phyloP scores from a whole-genome alignment of 2,797 vertebrate genomes.

The Diplodus puntazzo region DNA sequence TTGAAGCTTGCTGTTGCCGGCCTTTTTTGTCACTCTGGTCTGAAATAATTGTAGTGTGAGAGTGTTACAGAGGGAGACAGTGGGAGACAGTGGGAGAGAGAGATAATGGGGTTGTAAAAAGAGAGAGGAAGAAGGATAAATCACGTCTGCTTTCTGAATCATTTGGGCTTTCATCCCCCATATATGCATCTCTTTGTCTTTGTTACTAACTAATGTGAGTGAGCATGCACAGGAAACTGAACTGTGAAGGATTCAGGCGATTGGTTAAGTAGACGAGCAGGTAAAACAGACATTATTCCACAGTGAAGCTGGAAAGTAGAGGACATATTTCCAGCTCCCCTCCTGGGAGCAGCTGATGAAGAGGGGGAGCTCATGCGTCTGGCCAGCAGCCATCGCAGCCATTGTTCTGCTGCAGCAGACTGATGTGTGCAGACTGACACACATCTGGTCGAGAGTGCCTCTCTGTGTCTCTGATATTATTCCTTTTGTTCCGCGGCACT shows the following conservation, averaged over 20 bases:
- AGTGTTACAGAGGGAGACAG: not conserved
- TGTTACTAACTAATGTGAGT: not conserved
- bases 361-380: constrained; percentile 9
- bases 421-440: not conserved
- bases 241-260: constrained; percentile 7
- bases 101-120: not conserved
- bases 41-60: not conserved
- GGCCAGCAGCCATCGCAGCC: constrained; percentile 24
- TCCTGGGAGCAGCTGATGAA: constrained; percentile 16
- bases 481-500: constrained; percentile 7
- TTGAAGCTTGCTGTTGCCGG: not conserved
- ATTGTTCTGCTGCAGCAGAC: constrained; percentile 30
- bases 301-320: not conserved
- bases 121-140: not conserved
- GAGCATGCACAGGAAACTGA: not conserved
- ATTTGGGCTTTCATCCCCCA: not conserved
- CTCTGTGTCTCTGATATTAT: constrained; percentile 1
- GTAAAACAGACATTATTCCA: constrained; percentile 8
- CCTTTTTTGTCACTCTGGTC: too few relatives aligned
- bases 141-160: not conserved
- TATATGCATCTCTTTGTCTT: not conserved
- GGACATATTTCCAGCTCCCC: constrained; percentile 25
- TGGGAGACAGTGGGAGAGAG: not conserved
- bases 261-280: constrained; percentile 3
- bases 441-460: constrained; percentile 31